Conservation (phyloP, 2,797 vertebrate genomes). For the Acestrorhynchus altus region DNA sequence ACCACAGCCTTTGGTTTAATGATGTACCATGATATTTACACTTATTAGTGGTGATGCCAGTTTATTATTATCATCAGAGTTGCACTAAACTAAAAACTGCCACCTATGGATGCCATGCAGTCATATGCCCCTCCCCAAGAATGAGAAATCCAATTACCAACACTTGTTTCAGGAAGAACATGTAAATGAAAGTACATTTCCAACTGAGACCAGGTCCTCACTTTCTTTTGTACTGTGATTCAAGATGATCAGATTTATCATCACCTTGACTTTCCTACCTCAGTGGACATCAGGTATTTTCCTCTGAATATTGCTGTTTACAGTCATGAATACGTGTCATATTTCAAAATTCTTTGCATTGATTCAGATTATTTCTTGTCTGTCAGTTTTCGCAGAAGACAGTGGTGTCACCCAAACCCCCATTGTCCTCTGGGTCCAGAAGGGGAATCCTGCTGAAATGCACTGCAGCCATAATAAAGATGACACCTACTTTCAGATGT, state of each 20-base stretch:
- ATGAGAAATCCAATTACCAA: no score
- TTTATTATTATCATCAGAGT: no score
- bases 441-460: conserved; percentile 28
- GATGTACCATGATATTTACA: no score
- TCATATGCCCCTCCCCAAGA: no score
- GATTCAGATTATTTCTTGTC: conserved; percentile 13
- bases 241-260: conserved; percentile 24
- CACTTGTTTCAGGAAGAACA: no score
- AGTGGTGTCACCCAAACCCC: conserved; percentile 26
- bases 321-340: not conserved
- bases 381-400: conserved; percentile 16
- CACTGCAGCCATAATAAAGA: conserved; percentile 40
- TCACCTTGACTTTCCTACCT: not conserved
- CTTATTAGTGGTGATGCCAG: no score
- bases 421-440: conserved; percentile 1
- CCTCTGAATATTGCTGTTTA: not conserved
- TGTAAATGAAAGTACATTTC: not conserved
- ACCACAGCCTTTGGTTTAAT: no score
- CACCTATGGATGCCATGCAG: no score
- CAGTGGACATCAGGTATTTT: conserved; percentile 29
- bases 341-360: not conserved
- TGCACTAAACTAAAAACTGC: no score
- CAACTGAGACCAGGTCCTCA: not conserved
- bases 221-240: not conserved
- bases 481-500: not conserved